Conservation (phyloP, 2,888 invertebrate genomes). For the Stegophylla sp. region DNA sequence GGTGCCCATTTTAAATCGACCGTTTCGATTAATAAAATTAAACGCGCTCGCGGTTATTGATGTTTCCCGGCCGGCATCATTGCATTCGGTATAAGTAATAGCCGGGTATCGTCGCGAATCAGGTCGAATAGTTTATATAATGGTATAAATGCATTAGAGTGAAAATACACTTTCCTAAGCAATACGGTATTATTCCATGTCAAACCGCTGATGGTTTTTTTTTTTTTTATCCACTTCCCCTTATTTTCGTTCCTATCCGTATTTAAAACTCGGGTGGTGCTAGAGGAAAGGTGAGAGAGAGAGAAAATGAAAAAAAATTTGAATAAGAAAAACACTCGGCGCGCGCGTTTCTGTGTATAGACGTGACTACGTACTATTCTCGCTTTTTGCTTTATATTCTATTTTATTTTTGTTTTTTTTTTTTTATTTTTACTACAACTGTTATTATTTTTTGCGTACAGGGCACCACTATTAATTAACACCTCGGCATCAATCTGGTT, state of each 20-base stretch:
- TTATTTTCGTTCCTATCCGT: background rate
- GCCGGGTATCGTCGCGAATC: conserved; percentile 1
- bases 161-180: conserved; percentile 41
- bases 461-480: background rate
- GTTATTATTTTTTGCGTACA: too few species aligned
- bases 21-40: conserved; percentile 25
- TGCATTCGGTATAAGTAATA: too few species aligned
- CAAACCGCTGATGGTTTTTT: conserved; percentile 25
- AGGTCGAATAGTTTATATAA: conserved; percentile 16
- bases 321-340: conserved; percentile 4
- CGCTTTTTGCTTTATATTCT: background rate
- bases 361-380: conserved; percentile 27
- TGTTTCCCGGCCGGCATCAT: conserved; percentile 31
- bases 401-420: too few species aligned
- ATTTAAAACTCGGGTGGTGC: too few species aligned
- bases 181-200: conserved; percentile 21
- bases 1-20: background rate
- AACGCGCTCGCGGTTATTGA: background rate
- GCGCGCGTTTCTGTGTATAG: background rate
- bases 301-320: background rate
- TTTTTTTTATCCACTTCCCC: background rate
- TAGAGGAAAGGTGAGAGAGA: background rate
- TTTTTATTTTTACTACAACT: background rate
- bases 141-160: conserved; percentile 42
- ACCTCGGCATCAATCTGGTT: too few species aligned